These are phyloP conservation scores for Mionectes olivaceus DNA, from an alignment of 2,797 vertebrate genomes.

Conservation along the genomic window DNA sequence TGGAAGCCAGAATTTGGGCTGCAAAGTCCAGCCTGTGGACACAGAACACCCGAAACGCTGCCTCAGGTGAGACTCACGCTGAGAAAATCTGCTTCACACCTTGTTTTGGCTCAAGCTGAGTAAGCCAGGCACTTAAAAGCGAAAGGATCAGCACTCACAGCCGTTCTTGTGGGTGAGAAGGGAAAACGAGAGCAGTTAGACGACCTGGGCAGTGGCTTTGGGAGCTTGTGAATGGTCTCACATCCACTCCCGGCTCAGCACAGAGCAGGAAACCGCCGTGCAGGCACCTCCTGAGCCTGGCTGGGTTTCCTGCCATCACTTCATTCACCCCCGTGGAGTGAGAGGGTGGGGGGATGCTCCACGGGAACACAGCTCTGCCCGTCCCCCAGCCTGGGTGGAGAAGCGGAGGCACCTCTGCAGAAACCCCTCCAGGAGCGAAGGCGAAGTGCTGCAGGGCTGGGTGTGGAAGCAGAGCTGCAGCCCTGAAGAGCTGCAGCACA, in stretches of 20 bases:
- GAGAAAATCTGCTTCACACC: background rate
- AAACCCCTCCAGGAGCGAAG: background rate
- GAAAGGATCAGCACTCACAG: background rate
- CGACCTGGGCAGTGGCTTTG: fast-evolving
- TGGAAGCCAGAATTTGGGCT: background rate
- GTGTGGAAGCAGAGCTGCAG: background rate
- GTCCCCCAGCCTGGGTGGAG: background rate
- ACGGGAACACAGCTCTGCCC: background rate
- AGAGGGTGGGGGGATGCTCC: background rate
- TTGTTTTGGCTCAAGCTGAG: background rate
- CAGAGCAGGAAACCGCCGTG: background rate
- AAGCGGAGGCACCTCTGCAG: background rate
- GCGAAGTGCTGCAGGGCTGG: background rate
- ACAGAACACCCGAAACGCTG: fast-evolving
- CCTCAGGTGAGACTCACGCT: background rate
- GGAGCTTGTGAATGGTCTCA: background rate
- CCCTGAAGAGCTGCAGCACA: background rate
- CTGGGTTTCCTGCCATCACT: background rate
- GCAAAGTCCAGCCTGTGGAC: background rate
- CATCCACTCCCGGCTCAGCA: background rate
- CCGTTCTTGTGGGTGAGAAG: background rate
- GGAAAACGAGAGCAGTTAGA: background rate
- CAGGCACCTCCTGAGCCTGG: background rate
- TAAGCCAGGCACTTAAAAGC: background rate
- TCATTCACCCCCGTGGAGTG: fast-evolving